Evolutionary conservation across 1,140 invertebrate genomes (phyloP).

Genomic region (Hyphantria cunea): DNA sequence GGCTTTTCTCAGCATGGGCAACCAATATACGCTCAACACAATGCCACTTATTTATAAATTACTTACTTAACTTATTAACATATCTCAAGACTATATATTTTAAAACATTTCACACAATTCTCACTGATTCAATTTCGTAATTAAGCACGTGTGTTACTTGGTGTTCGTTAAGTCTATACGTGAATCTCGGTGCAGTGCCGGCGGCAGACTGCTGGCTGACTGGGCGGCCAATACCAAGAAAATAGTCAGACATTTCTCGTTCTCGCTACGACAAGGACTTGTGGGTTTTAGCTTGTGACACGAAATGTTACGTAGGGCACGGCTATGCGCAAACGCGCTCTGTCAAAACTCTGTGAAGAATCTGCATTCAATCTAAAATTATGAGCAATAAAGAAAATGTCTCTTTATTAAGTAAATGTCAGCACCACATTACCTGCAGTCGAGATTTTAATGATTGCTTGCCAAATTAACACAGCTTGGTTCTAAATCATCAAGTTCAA

Average conservation of each 20-base stretch:
- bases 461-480: no score
- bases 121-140: slow-evolving; percentile 21
- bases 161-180: slow-evolving; percentile 34
- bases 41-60: background rate
- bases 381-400: no score
- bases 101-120: background rate
- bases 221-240: slow-evolving; percentile 23
- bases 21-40: no score
- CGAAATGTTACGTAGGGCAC: slow-evolving; percentile 46
- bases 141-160: slow-evolving; percentile 24
- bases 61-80: background rate
- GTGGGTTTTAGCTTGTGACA: slow-evolving; percentile 38
- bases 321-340: slow-evolving; percentile 17
- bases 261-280: slow-evolving; percentile 43
- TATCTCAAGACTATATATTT: background rate
- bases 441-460: no score
- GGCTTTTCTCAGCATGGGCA: no score
- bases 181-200: slow-evolving; percentile 40
- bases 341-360: no score
- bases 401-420: no score
- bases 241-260: slow-evolving; percentile 31
- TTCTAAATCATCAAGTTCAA: no score
- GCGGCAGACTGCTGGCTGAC: slow-evolving; percentile 21
- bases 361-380: no score
- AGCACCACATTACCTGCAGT: no score